A percentile compares a stretch with the other conserved stretches of the same genome.
phyloP scores from a whole-genome alignment of 2,888 invertebrate species.

The Subacronicta megacephala region DNA sequence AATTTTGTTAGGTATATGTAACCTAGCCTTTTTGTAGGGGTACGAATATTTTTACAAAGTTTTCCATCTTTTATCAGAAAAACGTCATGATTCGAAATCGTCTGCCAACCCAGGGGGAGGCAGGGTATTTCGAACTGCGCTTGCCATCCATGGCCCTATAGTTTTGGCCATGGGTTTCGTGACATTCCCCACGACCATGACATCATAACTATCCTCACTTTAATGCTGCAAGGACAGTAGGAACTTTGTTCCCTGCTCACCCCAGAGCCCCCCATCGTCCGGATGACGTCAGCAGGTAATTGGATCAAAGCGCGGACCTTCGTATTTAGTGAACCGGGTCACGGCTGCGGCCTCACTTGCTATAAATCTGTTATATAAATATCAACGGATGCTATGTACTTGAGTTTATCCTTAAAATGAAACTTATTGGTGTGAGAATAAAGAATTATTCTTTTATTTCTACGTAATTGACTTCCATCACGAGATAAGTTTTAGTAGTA shows the following conservation, averaged over 20 bases:
- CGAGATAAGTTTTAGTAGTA: no score
- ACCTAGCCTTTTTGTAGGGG: no score
- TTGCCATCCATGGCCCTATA: no score
- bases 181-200: no score
- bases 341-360: slow-evolving; percentile 30
- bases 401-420: slow-evolving; percentile 6
- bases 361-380: slow-evolving; percentile 17
- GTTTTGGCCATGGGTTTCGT: no score
- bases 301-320: slow-evolving; percentile 35
- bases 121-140: no score
- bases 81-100: no score
- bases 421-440: neutral
- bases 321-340: slow-evolving; percentile 30
- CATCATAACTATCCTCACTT: neutral
- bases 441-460: neutral
- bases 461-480: no score
- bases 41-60: no score
- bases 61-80: no score
- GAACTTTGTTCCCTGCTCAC: neutral
- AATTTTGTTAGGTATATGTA: no score
- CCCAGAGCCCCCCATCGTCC: neutral
- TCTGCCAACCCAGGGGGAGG: no score
- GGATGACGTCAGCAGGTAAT: slow-evolving; percentile 17
- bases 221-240: neutral
- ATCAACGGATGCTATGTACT: slow-evolving; percentile 7